Base-by-base conservation (phyloP, 2,888 invertebrate species). In the Pimpla rufipes region DNA sequence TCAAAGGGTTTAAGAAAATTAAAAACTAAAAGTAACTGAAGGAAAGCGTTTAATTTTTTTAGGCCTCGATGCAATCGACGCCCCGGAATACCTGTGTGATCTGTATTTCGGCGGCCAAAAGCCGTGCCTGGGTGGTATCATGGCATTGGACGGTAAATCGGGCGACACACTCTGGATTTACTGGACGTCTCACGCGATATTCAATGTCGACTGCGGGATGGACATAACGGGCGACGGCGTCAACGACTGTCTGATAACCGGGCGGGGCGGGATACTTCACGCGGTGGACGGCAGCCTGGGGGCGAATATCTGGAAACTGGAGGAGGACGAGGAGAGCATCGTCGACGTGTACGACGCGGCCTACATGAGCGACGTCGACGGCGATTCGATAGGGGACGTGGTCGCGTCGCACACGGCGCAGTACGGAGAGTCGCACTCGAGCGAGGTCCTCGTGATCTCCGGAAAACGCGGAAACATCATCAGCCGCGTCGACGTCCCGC, bases 151-250 rank as follows among this genome's bases (percentile, higher is more conserved):
- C 91, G 97, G 97, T 0, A 91, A 90, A 29, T 96, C 94, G 52
- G 97, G 97, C 0, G 93, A 94, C 42, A 94, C 95, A n/a, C 88
- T 97, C 13, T 97, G 97, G 97, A 95, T 95, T 52, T 95, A 95
- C 85, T 97, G 97, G 95, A 94, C 96, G 6, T 94, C 95, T 47
- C 96, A 97, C 87, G 96, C 96, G 86, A 95, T 97, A 18, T 97
- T 96, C 91, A 96, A 96, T 0, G 90, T 97, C 37, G 96, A 96
- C 88, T 97, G 97, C 91, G 94, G 95, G 18, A 94, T 94, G 16
- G 97, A 97, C 92, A 91, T 97, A 8, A 96, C 96, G 89, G 93
- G 93, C 6, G 97, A 97, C 92, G 94, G 94, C 5, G 93, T 95
- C 74, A 94, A 94, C 50, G 97, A 97, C 91, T 97, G 97, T 90